A percentile compares a stretch with the other conserved stretches of the same genome.
Conservation (phyloP, 2,888 invertebrate genomes). For the Isoperla grammatica region DNA sequence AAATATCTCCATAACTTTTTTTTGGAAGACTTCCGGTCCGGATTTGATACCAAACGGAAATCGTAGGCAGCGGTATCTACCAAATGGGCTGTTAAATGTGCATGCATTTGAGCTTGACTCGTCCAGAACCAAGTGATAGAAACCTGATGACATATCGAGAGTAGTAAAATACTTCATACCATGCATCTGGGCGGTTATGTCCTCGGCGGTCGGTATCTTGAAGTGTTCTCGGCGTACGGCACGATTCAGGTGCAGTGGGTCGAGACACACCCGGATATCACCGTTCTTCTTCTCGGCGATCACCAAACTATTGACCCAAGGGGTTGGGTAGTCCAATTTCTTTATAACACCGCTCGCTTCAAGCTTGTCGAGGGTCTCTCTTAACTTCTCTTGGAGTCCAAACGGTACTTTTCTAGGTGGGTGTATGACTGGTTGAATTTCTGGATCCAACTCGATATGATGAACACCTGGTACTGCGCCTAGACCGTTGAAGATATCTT, state of each 20-base stretch:
- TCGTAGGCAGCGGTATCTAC: slow-evolving; percentile 20
- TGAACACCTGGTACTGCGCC: not conserved
- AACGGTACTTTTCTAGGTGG: not conserved
- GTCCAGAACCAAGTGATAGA: slow-evolving; percentile 23
- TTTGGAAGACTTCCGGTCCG: not conserved
- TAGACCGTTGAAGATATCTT: slow-evolving; percentile 4
- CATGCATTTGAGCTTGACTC: slow-evolving; percentile 22
- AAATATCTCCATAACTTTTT: slow-evolving; percentile 36
- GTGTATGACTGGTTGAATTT: not conserved
- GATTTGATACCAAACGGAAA: slow-evolving; percentile 25
- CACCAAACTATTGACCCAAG: too few relatives aligned
- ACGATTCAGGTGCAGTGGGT: too few relatives aligned
- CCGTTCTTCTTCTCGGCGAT: too few relatives aligned
- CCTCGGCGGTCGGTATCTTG: too few relatives aligned
- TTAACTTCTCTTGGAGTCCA: too few relatives aligned
- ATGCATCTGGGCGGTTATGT: not conserved
- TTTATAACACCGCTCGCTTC: too few relatives aligned
- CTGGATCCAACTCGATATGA: not conserved
- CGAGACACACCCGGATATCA: too few relatives aligned
- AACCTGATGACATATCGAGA: slow-evolving; percentile 23
- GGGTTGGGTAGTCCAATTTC: too few relatives aligned
- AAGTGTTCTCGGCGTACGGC: too few relatives aligned
- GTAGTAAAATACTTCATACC: slow-evolving; percentile 20
- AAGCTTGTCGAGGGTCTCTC: too few relatives aligned
- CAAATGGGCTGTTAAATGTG: slow-evolving; percentile 25